Evolutionary conservation across 2,888 invertebrate species (phyloP).

Genomic region (Mantis religiosa): DNA sequence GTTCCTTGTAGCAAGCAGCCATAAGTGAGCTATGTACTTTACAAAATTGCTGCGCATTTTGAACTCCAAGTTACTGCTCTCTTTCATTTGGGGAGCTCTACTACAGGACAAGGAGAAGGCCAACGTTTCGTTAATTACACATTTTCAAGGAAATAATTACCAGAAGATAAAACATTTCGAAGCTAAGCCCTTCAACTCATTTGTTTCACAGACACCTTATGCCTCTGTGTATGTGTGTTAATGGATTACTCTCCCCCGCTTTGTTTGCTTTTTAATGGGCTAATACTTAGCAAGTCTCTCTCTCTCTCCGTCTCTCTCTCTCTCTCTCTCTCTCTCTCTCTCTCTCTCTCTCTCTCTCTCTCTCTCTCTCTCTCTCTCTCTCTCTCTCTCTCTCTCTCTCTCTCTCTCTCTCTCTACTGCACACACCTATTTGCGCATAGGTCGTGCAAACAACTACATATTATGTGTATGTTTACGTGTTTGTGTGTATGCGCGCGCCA

Average conservation of each 20-base stretch:
- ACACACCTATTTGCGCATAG: not conserved
- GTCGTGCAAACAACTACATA: not conserved
- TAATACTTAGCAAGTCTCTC: not conserved
- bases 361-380: too few relatives aligned
- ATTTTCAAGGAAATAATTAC: not conserved
- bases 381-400: too few relatives aligned
- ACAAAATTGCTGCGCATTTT: not conserved
- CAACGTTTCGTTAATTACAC: not conserved
- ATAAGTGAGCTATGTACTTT: not conserved
- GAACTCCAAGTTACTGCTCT: not conserved
- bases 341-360: not conserved
- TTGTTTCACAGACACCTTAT: not conserved
- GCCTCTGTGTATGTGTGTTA: not conserved
- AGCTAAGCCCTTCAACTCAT: not conserved
- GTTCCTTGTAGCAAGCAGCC: not conserved
- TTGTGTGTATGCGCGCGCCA: not conserved
- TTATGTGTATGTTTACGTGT: not conserved
- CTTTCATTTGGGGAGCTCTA: not conserved
- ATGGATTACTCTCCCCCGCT: not conserved
- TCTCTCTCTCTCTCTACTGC: too few relatives aligned
- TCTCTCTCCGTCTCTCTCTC: not conserved
- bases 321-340: not conserved
- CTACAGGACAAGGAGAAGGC: not conserved
- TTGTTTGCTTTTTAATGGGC: not conserved
- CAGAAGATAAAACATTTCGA: not conserved